Evolutionary conservation across 2,113 vertebrate species (phyloP), one percentile per base, ranked within the genome.

Genomic region (Phalacrocorax pelagicus): DNA sequence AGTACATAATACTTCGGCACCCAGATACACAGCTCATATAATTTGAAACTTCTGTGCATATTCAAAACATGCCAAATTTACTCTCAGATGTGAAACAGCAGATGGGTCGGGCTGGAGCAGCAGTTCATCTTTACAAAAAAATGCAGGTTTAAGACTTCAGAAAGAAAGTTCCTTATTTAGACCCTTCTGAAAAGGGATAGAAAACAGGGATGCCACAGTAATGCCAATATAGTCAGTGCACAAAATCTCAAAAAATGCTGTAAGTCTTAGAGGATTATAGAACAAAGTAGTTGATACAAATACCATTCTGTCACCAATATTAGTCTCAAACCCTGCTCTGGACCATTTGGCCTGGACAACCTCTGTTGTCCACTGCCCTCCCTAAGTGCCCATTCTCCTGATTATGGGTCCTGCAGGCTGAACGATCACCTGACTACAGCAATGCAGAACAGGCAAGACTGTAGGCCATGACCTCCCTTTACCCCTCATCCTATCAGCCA

Each of bases 341-440:
- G 29, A 57, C 7, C 7, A 15, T 14, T 73, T 67, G 27, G 38
- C n/a, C 80, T 66, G 47, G 34, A 42, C 16, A 58, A 80, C 12
- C 26, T 77, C 38, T 77, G 54, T 9, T 77, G 54, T 12, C n/a
- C 47, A 11, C 49, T 69, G 32, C 26, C 40, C 65, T 18, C 5
- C 34, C 17, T 4, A 57, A n/a, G 13, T 16, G 30, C 16, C 55
- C 27, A 1, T 38, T 38, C 32, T 38, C 40, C 65, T 46, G 24
- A 20, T 17, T 10, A 22, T 2, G 8, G 11, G 29, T 40, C 22
- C 62, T 19, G 30, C 32, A 10, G 70, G n/a, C 62, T 54, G 42
- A 36, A 29, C 4, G 16, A 19, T 12, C 1, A 0, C 13, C 73
- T 22, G 8, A 8, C 22, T n/a, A 42, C 2, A 67, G 23, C 27